Evolutionary conservation across 2,113 vertebrate species (phyloP).

Genomic region (Lasiurus borealis): DNA sequence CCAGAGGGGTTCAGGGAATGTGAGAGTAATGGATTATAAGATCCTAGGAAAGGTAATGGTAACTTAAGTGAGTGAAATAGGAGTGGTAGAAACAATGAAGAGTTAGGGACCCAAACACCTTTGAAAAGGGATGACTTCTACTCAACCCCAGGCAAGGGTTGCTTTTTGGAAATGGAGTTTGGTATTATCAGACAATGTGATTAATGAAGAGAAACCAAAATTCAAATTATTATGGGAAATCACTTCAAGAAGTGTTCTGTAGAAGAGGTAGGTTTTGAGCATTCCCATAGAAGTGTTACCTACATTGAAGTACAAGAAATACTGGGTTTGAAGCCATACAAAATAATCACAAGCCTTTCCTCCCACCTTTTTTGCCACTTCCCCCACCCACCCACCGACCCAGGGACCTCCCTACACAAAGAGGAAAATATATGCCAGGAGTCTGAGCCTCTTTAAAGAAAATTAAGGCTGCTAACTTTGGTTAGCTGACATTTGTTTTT

Average conservation of each 20-base stretch:
- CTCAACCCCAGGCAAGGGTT: neutral
- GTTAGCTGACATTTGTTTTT: neutral
- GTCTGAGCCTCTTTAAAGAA: neutral
- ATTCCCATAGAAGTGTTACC: neutral
- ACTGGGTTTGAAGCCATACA: neutral
- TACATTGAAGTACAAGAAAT: neutral
- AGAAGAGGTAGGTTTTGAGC: neutral
- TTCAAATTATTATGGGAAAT: neutral
- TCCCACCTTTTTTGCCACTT: no score
- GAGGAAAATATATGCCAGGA: neutral
- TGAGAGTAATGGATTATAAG: neutral
- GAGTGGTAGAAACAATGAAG: neutral
- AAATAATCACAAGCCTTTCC: neutral
- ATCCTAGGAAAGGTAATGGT: neutral
- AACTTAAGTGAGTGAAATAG: neutral
- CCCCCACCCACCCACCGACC: neutral
- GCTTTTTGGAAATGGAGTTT: neutral
- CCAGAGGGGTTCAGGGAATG: neutral
- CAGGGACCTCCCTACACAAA: neutral
- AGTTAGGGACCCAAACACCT: neutral
- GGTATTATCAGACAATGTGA: neutral
- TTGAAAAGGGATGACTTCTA: neutral
- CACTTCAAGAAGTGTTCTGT: neutral
- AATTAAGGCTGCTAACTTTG: neutral
- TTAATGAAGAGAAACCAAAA: neutral